Evolutionary conservation across 2,888 invertebrate species (phyloP).

Genomic region (Netelia virgata): DNA sequence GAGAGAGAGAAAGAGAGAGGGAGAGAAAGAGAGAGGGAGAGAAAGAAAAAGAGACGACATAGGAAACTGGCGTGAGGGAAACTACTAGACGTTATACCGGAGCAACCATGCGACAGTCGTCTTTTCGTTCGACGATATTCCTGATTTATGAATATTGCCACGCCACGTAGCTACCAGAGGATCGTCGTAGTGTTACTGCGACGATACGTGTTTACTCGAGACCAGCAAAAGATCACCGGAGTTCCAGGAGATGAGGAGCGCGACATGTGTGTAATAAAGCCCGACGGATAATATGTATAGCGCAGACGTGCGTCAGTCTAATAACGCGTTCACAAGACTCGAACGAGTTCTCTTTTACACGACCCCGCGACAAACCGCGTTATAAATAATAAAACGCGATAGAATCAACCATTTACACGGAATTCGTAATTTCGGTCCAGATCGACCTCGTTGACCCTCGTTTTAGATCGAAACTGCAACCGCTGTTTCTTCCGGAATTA

Average conservation of each 20-base stretch:
- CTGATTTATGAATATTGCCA: constrained; percentile 80
- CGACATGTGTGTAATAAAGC: constrained; percentile 78
- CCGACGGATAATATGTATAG: constrained; percentile 68
- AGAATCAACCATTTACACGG: neutral
- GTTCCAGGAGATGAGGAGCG: constrained; percentile 70
- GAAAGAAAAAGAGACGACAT: constrained; percentile 19
- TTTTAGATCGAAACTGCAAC: neutral
- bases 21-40: neutral
- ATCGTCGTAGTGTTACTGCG: neutral
- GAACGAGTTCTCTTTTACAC: constrained; percentile 39
- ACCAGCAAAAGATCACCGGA: constrained; percentile 54
- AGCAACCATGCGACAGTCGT: constrained; percentile 60
- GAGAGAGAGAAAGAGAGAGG: constrained; percentile 29
- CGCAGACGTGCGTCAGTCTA: constrained; percentile 72
- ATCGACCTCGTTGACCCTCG: neutral
- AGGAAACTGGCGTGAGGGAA: constrained; percentile 20
- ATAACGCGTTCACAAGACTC: constrained; percentile 32
- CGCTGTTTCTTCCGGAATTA: no score
- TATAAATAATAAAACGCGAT: constrained; percentile 15
- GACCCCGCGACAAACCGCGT: constrained; percentile 47
- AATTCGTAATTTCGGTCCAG: neutral
- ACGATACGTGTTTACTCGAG: constrained; percentile 55
- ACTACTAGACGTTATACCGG: constrained; percentile 5
- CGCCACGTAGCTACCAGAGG: constrained; percentile 25
- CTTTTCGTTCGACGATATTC: constrained; percentile 77